These are phyloP conservation scores for Sternotherus odoratus DNA, from an alignment of 2,797 vertebrate genomes.

Conservation along the genomic window DNA sequence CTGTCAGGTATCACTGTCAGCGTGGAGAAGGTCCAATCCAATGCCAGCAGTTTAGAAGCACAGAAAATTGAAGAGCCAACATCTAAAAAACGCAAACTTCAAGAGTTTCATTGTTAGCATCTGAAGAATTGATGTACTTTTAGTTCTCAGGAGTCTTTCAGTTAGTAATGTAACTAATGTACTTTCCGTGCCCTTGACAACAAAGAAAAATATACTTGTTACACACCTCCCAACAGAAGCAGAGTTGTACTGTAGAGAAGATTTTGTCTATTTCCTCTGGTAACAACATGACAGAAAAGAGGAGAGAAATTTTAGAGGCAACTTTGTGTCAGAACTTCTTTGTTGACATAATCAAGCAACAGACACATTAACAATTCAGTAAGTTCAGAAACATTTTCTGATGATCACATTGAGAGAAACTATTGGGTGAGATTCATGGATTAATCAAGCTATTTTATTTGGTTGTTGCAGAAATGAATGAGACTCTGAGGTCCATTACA, in stretches of 20 bases:
- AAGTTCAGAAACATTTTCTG: not conserved
- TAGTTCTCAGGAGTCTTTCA: constrained; percentile 49
- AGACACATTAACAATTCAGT: not conserved
- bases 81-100: constrained; percentile 89
- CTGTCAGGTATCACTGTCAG: constrained; percentile 92
- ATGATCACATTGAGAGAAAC: not conserved
- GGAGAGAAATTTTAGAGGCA: not conserved
- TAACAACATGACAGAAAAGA: not conserved
- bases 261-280: not conserved
- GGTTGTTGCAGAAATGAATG: not conserved
- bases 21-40: constrained; percentile 74
- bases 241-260: not conserved
- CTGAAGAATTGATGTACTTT: constrained; percentile 27
- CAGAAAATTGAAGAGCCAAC: constrained; percentile 83
- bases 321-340: not conserved
- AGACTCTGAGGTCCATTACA: not conserved
- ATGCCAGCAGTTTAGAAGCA: constrained; percentile 44
- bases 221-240: not conserved
- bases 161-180: constrained; percentile 18
- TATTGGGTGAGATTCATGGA: not conserved
- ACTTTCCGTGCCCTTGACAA: constrained; percentile 26
- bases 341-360: not conserved
- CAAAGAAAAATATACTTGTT: constrained; percentile 17
- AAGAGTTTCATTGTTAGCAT: constrained; percentile 76
- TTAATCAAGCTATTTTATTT: not conserved